Evolutionary conservation across 2,888 invertebrate species (phyloP).

Genomic region (Xestoiulus laeticollis): DNA sequence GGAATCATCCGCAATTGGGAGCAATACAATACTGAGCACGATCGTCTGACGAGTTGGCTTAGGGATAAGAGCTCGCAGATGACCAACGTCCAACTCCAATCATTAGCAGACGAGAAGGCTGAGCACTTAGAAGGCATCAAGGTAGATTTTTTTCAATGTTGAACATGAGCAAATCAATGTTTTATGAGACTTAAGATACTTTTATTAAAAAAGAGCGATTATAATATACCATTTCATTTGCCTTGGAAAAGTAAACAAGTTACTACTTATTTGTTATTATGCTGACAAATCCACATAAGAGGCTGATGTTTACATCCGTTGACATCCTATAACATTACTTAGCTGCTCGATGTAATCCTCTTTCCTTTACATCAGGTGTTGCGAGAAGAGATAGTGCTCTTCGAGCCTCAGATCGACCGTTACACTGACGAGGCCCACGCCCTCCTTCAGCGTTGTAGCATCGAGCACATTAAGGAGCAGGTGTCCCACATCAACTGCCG

Average conservation of each 20-base stretch:
- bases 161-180: too few relatives aligned
- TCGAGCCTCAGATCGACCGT: constrained; percentile 85
- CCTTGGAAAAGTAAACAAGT: too few relatives aligned
- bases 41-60: constrained; percentile 85
- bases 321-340: neutral
- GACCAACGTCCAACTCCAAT: constrained; percentile 84
- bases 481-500: constrained; percentile 89
- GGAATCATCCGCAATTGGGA: constrained; percentile 83
- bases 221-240: neutral
- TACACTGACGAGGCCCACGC: constrained; percentile 91
- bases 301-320: too few relatives aligned
- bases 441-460: constrained; percentile 82
- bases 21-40: constrained; percentile 83
- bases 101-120: constrained; percentile 82
- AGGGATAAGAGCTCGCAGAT: constrained; percentile 83
- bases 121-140: constrained; percentile 76
- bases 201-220: too few relatives aligned
- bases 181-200: too few relatives aligned
- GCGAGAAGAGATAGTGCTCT: constrained; percentile 78
- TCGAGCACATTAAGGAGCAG: constrained; percentile 84
- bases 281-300: too few relatives aligned
- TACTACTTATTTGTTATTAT: too few relatives aligned
- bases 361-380: constrained; percentile 57
- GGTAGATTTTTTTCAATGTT: constrained; percentile 64
- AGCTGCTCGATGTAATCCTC: too few relatives aligned